Percentiles rank a stretch among this genome's conserved stretches.
Evolutionary conservation across 2,113 vertebrate species (phyloP).

Genomic region (Pluvialis apricaria): DNA sequence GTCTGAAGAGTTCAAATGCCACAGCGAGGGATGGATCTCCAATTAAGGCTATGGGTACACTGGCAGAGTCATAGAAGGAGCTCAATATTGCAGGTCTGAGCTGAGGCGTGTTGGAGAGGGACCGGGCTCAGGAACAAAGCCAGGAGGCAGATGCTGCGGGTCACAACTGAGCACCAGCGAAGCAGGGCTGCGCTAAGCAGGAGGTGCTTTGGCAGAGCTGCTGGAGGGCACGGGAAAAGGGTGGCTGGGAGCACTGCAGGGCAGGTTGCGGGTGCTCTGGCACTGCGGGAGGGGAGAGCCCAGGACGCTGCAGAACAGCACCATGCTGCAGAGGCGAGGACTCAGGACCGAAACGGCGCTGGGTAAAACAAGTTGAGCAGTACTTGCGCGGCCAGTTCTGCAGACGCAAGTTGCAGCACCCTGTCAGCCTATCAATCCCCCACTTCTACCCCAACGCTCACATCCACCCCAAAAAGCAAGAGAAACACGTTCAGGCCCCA

Average conservation of each 20-base stretch:
- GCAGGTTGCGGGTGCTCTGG: neutral
- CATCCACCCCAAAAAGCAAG: neutral
- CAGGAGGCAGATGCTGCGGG: neutral
- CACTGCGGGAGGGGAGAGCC: neutral
- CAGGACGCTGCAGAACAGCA: neutral
- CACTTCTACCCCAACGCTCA: neutral
- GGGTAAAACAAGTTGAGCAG: neutral
- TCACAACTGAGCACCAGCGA: neutral
- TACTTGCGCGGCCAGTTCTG: neutral
- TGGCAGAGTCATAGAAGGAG: neutral
- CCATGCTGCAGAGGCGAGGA: fast-evolving
- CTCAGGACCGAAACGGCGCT: fast-evolving
- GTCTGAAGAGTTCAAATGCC: neutral
- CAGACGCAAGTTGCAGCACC: neutral
- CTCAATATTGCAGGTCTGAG: neutral
- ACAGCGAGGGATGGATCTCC: neutral
- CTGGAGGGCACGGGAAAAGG: neutral
- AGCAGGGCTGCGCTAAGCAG: neutral
- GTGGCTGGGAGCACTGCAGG: neutral
- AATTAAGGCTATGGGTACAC: neutral
- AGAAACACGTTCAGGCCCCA: neutral
- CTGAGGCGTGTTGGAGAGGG: fast-evolving
- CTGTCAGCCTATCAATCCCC: neutral
- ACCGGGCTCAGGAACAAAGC: neutral
- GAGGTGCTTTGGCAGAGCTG: neutral